These are phyloP conservation scores for Nothobranchius kuhntae DNA, from an alignment of 2,113 vertebrate genomes.

Conservation along the genomic window DNA sequence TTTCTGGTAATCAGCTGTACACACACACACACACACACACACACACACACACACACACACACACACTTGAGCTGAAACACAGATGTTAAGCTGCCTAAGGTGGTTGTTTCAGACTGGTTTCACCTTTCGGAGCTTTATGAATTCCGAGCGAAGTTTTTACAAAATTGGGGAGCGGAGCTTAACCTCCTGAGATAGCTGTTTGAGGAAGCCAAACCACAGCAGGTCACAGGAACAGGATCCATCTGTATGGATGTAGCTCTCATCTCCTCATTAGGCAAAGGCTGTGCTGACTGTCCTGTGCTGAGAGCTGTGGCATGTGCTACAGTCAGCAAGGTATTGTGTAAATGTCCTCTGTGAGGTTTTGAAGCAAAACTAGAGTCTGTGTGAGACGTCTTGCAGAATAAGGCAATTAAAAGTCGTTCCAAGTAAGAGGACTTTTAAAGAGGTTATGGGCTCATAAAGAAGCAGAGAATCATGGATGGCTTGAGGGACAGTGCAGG, in stretches of 20 bases:
- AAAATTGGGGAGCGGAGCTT: slow-evolving; percentile 20
- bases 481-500: slow-evolving; percentile 32
- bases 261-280: slow-evolving; percentile 73
- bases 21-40: background rate
- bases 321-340: background rate
- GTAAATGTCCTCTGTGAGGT: slow-evolving; percentile 25
- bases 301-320: slow-evolving; percentile 61
- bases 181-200: slow-evolving; percentile 47
- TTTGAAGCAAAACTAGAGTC: slow-evolving; percentile 26
- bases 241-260: slow-evolving; percentile 77
- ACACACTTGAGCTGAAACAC: slow-evolving; percentile 18
- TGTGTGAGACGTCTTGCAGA: slow-evolving; percentile 2
- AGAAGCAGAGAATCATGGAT: slow-evolving; percentile 51
- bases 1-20: slow-evolving; percentile 19
- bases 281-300: slow-evolving; percentile 59
- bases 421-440: background rate
- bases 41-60: slow-evolving; percentile 3
- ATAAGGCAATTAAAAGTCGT: slow-evolving; percentile 25
- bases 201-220: slow-evolving; percentile 49
- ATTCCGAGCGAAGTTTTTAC: slow-evolving; percentile 58
- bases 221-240: slow-evolving; percentile 70
- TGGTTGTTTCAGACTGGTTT: slow-evolving; percentile 42
- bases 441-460: slow-evolving; percentile 45
- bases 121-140: slow-evolving; percentile 40
- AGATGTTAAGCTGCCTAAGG: slow-evolving; percentile 38